Evolutionary conservation across 2,888 invertebrate species (phyloP).

Genomic region (Hypena proboscidalis): DNA sequence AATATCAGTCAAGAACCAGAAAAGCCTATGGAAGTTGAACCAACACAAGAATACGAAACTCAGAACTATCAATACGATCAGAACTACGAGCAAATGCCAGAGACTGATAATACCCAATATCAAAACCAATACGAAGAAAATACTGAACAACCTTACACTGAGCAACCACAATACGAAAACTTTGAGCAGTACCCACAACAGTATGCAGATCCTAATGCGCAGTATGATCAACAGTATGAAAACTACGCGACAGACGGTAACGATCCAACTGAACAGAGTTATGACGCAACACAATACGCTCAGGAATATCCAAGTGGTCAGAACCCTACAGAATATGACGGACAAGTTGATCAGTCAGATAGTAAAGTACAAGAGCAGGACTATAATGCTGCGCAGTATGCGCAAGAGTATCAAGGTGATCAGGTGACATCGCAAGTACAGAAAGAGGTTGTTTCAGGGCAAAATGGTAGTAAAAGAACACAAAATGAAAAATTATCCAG

Average conservation of each 20-base stretch:
- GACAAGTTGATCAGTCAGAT: conserved; percentile 5
- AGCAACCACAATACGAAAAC: conserved; percentile 46
- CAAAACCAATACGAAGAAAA: conserved; percentile 53
- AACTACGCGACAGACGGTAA: conserved; percentile 62
- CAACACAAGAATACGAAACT: conserved; percentile 34
- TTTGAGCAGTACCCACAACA: conserved; percentile 55
- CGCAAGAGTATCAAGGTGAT: conserved; percentile 29
- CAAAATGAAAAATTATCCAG: conserved; percentile 57
- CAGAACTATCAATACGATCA: conserved; percentile 53
- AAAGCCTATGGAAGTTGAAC: conserved; percentile 53
- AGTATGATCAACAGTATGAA: conserved; percentile 59
- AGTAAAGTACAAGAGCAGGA: conserved; percentile 24
- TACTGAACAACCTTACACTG: conserved; percentile 41
- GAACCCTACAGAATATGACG: conserved; percentile 10
- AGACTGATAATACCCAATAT: conserved; percentile 38
- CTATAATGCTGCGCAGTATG: conserved; percentile 31
- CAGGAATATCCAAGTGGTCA: conserved; percentile 44
- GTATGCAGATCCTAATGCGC: conserved; percentile 46
- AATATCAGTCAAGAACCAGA: conserved; percentile 34
- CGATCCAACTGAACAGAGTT: conserved; percentile 60
- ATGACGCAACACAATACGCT: conserved; percentile 59
- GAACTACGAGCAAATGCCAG: conserved; percentile 46
- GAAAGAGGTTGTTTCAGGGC: conserved; percentile 19
- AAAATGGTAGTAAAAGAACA: conserved; percentile 50
- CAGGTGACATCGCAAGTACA: conserved; percentile 10